Percentiles rank a stretch among this genome's conserved stretches.
Evolutionary conservation across 1,140 invertebrate species (phyloP).

Genomic region (Armadillidium nasatum): DNA sequence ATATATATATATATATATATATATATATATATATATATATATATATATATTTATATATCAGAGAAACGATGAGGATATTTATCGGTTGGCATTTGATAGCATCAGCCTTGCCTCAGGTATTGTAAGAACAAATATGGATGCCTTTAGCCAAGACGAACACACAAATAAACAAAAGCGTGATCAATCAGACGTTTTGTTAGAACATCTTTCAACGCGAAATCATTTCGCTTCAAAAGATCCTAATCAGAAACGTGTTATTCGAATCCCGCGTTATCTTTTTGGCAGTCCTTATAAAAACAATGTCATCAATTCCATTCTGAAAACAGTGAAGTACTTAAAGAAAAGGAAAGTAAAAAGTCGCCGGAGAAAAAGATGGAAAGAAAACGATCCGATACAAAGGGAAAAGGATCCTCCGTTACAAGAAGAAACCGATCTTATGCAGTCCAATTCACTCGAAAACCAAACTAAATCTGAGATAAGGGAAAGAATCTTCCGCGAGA

Average conservation of each 20-base stretch:
- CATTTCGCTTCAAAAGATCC: neutral
- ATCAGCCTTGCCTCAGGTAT: conserved; percentile 21
- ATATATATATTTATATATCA: too few relatives aligned
- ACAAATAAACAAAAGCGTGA: neutral
- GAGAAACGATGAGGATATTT: neutral
- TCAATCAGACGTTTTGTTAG: neutral
- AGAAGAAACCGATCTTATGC: too few relatives aligned
- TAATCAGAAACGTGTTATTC: too few relatives aligned
- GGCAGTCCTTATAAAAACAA: neutral
- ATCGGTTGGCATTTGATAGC: conserved; percentile 21
- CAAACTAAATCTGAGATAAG: too few relatives aligned
- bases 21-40: too few relatives aligned
- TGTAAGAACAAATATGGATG: conserved; percentile 19
- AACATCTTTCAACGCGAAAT: neutral
- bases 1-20: too few relatives aligned
- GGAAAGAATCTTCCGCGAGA: neutral
- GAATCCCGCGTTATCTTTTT: too few relatives aligned
- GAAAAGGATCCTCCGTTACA: neutral
- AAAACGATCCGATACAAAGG: neutral
- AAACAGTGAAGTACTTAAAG: neutral
- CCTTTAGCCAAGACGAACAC: neutral
- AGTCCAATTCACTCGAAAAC: too few relatives aligned
- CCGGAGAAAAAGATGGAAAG: neutral
- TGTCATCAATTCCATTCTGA: neutral
- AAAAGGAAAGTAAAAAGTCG: neutral